phyloP scores from a whole-genome alignment of 1,140 invertebrate genomes.

The Lordiphosa mommai region DNA sequence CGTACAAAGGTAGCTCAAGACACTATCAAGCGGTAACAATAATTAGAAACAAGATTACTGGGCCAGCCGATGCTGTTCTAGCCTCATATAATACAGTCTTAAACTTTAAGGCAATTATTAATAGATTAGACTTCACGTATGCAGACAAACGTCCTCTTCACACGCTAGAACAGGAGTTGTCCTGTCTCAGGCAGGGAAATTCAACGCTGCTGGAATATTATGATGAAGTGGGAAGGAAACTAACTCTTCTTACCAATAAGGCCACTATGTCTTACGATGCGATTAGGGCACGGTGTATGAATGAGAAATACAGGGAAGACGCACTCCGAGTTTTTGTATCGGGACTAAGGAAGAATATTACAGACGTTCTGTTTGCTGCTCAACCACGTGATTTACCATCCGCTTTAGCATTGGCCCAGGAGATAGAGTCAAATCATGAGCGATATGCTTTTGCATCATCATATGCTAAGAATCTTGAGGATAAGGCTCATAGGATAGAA shows the following conservation, averaged over 20 bases:
- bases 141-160: too few relatives aligned
- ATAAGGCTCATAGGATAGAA: too few relatives aligned
- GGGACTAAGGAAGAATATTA: neutral
- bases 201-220: neutral
- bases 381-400: neutral
- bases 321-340: neutral
- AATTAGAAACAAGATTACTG: neutral
- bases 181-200: too few relatives aligned
- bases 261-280: neutral
- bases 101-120: too few relatives aligned
- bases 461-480: too few relatives aligned
- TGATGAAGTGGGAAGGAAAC: neutral
- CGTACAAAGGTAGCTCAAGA: constrained; percentile 6
- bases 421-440: neutral
- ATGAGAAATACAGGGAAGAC: neutral
- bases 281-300: neutral
- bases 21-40: neutral
- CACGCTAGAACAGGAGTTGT: too few relatives aligned
- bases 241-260: neutral
- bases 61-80: too few relatives aligned
- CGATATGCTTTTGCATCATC: neutral
- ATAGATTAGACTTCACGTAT: too few relatives aligned
- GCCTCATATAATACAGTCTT: too few relatives aligned
- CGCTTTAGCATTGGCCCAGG: neutral
- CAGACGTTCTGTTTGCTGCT: neutral